Base-by-base conservation (phyloP, 2,888 invertebrate species). In the Atethmia centrago region DNA sequence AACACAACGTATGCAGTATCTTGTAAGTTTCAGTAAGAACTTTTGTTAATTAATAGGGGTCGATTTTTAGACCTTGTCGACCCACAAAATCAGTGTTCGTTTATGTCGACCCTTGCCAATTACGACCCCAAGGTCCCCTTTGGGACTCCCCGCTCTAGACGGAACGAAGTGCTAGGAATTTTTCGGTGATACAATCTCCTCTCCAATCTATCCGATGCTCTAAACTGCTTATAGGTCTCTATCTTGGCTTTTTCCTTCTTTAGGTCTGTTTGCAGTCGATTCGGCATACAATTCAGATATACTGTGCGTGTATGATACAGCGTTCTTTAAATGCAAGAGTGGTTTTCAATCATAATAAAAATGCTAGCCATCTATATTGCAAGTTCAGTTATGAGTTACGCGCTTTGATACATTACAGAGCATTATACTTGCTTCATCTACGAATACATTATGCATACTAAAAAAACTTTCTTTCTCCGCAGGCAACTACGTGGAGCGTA, bases 401-500 rank as follows among this genome's bases (percentile, higher is more conserved):
- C 31, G 36, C 25, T 61, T 45, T 59, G 16, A 2, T 4, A 16
- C 1, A 49, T 21, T 25, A 42, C 21, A 42, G 16, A 77, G 4
- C 7, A n/a, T 62, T n/a, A 25, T 31, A 49, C 19, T 28, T 28
- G 19, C 45, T 36, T 47, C 2, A 42, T 49, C 14, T 51, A 36
- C 4, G 19, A 49, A 49, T 16, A 36, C 14, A 49, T 51, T 14
- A 28, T 36, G 0, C 3, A 28, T 36, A 40, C 25, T 51, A 28
- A 58, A 66, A 61, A 14, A 9, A 3, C 0, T n/a, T 40, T 40
- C 0, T 9, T 61, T 36, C 40, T 40, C 40, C 80, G 0, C 99
- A 85, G 99, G 99, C 87, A 99, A 99, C 95, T 96, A 96, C 92
- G 96, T 96, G 90, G 96, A 96, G 92, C 95, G 96, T 90, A 96